phyloP scores from a whole-genome alignment of 2,113 vertebrate species.

The Pseudonaja textilis region DNA sequence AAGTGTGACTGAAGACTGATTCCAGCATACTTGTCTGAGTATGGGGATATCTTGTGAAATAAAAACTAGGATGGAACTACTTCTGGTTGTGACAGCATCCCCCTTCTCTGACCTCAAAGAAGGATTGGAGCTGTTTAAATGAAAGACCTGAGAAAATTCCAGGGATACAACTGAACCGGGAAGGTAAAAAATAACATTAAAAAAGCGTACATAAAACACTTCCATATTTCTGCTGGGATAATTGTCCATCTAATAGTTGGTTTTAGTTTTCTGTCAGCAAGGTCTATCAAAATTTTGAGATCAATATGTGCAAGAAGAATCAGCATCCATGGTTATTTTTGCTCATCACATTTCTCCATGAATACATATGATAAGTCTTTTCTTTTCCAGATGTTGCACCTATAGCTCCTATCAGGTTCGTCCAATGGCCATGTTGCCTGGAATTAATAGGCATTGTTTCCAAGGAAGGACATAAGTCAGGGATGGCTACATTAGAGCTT shows the following conservation, averaged over 20 bases:
- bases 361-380: neutral
- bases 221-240: neutral
- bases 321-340: neutral
- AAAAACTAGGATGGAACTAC: neutral
- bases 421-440: neutral
- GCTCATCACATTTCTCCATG: neutral
- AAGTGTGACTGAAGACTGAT: neutral
- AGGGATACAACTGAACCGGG: too few species aligned
- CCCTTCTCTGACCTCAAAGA: neutral
- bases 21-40: neutral
- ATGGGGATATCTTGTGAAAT: neutral
- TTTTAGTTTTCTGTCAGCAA: neutral
- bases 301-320: neutral
- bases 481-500: neutral
- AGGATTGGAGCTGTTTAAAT: neutral
- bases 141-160: neutral
- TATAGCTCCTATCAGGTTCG: neutral
- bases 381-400: neutral
- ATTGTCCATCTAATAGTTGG: neutral
- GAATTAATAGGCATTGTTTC: neutral
- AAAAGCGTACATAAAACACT: neutral
- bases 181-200: neutral
- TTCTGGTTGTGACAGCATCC: neutral
- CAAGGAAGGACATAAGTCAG: neutral
- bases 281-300: neutral